Percentiles rank a stretch among this genome's conserved stretches.
Evolutionary conservation across 2,888 invertebrate species (phyloP).

Genomic region (Vanessa cardui): DNA sequence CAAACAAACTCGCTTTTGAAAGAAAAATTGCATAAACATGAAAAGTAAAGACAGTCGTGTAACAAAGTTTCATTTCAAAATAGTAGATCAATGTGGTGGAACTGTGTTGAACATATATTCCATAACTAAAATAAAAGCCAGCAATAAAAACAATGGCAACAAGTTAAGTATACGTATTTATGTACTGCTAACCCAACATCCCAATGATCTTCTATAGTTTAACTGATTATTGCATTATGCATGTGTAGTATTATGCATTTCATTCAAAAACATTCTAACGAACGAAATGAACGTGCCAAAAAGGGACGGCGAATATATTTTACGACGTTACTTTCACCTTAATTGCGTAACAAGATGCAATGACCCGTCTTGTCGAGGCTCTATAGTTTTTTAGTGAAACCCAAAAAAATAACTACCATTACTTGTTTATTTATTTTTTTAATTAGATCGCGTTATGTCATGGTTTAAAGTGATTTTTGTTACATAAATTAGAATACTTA

Average conservation of each 20-base stretch:
- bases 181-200: no score
- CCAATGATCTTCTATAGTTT: no score
- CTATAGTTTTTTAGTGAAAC: background rate
- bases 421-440: background rate
- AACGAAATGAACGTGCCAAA: background rate
- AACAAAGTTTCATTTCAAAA: no score
- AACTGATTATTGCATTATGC: background rate
- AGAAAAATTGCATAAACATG: no score
- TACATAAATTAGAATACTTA: background rate
- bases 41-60: no score
- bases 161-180: no score
- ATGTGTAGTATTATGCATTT: background rate
- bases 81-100: no score
- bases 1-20: no score
- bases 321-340: slow-evolving; percentile 3
- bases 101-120: no score
- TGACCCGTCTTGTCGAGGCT: background rate
- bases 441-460: background rate
- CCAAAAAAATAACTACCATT: background rate
- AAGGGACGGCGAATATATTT: background rate
- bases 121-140: no score
- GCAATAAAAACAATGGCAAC: no score
- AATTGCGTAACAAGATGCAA: slow-evolving; percentile 7
- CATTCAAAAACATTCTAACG: background rate
- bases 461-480: background rate